Base-by-base conservation (phyloP, 1,140 invertebrate genomes). In the Aphis gossypii region DNA sequence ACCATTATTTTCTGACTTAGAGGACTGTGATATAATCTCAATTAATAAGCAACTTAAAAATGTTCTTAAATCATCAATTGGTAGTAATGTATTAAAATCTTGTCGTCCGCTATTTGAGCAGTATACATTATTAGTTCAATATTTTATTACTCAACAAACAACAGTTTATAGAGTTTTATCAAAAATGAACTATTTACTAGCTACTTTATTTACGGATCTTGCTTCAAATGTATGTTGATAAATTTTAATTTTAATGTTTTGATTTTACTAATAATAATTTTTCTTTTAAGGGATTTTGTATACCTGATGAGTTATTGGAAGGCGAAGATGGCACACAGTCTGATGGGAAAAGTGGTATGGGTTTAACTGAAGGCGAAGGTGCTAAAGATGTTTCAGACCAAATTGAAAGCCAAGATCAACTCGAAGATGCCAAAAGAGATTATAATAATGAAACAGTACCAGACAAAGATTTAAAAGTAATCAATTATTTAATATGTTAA, bases 311-410 rank as follows among this genome's bases (percentile, higher is more conserved):
- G 95, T 95, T 97, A 8, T 95, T 96, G 94, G 95, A 96, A 25
- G 97, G 97, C n/a, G 97, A 97, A 95, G 96, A 96, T 35, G 95
- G 96, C 68, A 95, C 96, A 56, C 96, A 96, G 83, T 96, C 96
- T 94, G 95, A 96, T 38, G 94, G 94, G 5, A 95, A 95, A 94
- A 96, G 97, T 92, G 97, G 97, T 23, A 97, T 97, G 95, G 99
- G 99, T 0, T 95, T 99, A 5, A 98, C 98, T 1, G 98, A 99
- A 94, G 99, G 99, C 0, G 97, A 99, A 94, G 99, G 98, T 21
- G 96, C 97, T 94, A 98, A 98, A 95, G 99, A 99, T 96, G 98
- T 99, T 11, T 99, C 98, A 2, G 98, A 99, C 92, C 96, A 96
- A 95, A 98, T 99, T 60, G 98, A 99, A 95, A 97, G 96, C 90